Evolutionary conservation across 2,797 vertebrate genomes (phyloP), one percentile per base, ranked within the genome.

Genomic region (Lutra lutra): DNA sequence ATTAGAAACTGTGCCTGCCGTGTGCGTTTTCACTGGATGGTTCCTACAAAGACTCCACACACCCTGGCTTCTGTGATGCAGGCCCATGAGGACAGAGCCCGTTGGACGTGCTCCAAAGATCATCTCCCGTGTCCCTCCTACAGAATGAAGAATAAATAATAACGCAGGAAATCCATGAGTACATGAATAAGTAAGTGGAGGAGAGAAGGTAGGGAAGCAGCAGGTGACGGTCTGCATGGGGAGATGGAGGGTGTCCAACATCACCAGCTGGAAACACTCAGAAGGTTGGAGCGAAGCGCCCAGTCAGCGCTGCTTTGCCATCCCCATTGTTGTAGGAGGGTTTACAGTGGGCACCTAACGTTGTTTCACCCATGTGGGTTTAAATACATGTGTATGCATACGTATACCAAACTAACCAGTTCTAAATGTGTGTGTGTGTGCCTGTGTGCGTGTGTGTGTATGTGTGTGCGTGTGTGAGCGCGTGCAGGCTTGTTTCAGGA

Each of bases 261-360:
- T 99, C 98, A 98, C 98, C 99, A 99, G 99, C 99, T 99, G 99
- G 99, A 99, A 99, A 98, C 98, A 98, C 98, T 99, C 99, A 99
- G 96, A 98, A 98, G 96, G 97, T 97, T 99, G 96, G 98, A 98
- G 97, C 98, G 98, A 98, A 98, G 98, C 98, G 98, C 97, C 89
- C 94, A 97, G 97, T 98, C 98, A 98, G 98, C 95, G 98, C 98
- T 95, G 86, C 86, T 98, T 98, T 98, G 97, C 77, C 17, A 15
- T 38, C 2, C 10, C 1, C 35, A 3, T 12, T n/a, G 54, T 23
- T 40, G 23, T 4, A 10, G 20, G 73, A 35, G 21, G 43, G 17
- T n/a, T 46, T 13, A 5, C 48, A 11, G n/a, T 2, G 38, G 10
- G 20, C 20, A 29, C 32, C 27, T 21, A 66, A 14, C n/a, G 15